Evolutionary conservation across 2,888 invertebrate species (phyloP).

Genomic region (Sinodicranocentrus sp.): DNA sequence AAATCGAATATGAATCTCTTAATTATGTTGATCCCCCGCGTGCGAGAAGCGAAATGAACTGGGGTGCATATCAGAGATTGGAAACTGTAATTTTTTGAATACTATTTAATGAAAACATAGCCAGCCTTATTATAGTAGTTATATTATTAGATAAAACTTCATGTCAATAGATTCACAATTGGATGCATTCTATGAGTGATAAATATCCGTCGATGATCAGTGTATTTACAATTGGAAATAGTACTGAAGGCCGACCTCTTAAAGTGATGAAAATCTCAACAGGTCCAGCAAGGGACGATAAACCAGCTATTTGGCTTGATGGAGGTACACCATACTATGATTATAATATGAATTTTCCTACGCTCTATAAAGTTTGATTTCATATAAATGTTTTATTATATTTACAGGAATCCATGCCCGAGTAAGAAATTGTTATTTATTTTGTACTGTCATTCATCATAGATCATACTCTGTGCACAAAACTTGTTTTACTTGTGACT

Average conservation of each 20-base stretch:
- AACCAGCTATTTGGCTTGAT: conserved; percentile 89
- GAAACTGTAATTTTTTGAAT: conserved; percentile 60
- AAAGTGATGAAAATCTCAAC: conserved; percentile 84
- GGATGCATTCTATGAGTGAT: conserved; percentile 83
- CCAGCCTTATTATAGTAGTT: neutral
- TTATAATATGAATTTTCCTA: no score
- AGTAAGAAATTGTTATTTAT: conserved; percentile 12
- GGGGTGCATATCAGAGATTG: conserved; percentile 72
- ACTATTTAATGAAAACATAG: neutral
- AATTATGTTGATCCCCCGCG: neutral
- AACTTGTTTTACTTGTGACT: no score
- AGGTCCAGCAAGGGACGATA: conserved; percentile 79
- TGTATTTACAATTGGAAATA: conserved; percentile 84
- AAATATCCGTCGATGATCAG: no score
- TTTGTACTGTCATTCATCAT: neutral
- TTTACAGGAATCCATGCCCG: conserved; percentile 84
- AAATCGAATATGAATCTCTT: neutral
- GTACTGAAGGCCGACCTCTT: conserved; percentile 86
- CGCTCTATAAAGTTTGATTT: no score
- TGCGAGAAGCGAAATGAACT: conserved; percentile 57
- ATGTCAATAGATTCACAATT: conserved; percentile 76
- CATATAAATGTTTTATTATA: no score
- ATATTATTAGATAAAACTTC: conserved; percentile 13
- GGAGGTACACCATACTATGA: no score
- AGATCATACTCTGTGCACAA: no score